Evolutionary conservation across 1,140 invertebrate species (phyloP).

Genomic region (Proales similis): DNA sequence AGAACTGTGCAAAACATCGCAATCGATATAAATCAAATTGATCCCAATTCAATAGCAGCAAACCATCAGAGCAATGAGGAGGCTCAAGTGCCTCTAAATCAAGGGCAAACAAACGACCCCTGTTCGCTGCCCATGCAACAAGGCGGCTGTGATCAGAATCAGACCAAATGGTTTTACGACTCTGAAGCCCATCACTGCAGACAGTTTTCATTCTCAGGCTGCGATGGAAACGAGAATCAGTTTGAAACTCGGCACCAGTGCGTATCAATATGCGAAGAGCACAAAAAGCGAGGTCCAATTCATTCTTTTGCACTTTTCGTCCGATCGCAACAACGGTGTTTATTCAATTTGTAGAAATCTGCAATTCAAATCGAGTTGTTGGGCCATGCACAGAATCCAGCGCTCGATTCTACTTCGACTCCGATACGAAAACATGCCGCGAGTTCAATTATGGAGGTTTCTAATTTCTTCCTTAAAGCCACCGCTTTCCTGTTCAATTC

Average conservation of each 20-base stretch:
- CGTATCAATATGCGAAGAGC: conserved; percentile 48
- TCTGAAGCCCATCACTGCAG: conserved; percentile 4
- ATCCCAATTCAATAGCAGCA: neutral
- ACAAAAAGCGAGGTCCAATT: conserved; percentile 18
- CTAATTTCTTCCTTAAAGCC: too few species aligned
- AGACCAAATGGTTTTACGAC: conserved; percentile 37
- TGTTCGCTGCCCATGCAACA: conserved; percentile 44
- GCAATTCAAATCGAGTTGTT: conserved; percentile 36
- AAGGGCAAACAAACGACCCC: too few species aligned
- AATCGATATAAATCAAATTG: neutral
- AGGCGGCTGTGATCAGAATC: conserved; percentile 39
- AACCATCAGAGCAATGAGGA: too few species aligned
- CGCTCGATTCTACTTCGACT: conserved; percentile 73
- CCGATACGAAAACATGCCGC: conserved; percentile 64
- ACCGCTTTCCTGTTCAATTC: too few species aligned
- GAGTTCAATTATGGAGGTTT: conserved; percentile 74
- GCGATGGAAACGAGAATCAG: conserved; percentile 77
- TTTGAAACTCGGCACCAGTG: conserved; percentile 76
- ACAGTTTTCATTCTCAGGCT: conserved; percentile 30
- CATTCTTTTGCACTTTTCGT: neutral
- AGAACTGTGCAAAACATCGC: neutral
- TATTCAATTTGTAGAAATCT: conserved; percentile 18
- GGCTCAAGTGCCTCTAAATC: too few species aligned
- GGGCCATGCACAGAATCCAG: conserved; percentile 76
- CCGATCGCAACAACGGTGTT: neutral